Base-by-base conservation (phyloP, 1,140 invertebrate genomes). In the Drosophila pruinosa region DNA sequence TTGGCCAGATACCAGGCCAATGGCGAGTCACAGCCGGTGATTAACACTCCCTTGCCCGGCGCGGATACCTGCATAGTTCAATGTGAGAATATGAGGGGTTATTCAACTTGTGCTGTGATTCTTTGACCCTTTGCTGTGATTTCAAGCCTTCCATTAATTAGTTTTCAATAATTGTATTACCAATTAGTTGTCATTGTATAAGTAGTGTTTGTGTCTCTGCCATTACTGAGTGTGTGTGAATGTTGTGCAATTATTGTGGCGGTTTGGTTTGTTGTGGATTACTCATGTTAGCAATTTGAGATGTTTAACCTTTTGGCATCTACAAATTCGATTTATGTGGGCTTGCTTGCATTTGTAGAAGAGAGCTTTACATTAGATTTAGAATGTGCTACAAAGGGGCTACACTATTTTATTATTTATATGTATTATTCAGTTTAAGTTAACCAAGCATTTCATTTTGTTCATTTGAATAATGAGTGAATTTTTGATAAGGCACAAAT, bases 1-100 rank as follows among this genome's bases (percentile, higher is more conserved):
- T 95, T 94, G 5, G 95, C 96, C 74, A 96, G 92, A 63, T 94
- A 94, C 91, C 94, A 95, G 58, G 96, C 96, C 56, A 97, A 93
- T 24, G 94, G 94, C 21, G 95, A 94, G 91, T 97, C 96, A 92
- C 96, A 97, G 50, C 96, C 96, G n/a, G 96, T 97, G 61, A 97
- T 93, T 17, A 97, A 91, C 3, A 97, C 94, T 4, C 95, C 95
- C 92, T 97, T 97, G 43, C 96, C 95, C 17, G 94, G 94, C 14
- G 95, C 93, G 6, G 94, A 94, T 59, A 97, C 95, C 96, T 97
- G 70, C 24, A 48, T 2, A 17, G 1, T 17, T 43, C n/a, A 59
- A 21, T 5, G n/a, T 1, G 22, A 1, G 28, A 34, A 1, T 5
- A 43, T 15, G 4, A 6, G 15, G n/a, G 53, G 36, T 39, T 48